A percentile compares a stretch with the other conserved stretches of the same genome.
Conservation (phyloP, 2,113 vertebrate genomes). For the Gnathonemus echidnorhynchus region DNA sequence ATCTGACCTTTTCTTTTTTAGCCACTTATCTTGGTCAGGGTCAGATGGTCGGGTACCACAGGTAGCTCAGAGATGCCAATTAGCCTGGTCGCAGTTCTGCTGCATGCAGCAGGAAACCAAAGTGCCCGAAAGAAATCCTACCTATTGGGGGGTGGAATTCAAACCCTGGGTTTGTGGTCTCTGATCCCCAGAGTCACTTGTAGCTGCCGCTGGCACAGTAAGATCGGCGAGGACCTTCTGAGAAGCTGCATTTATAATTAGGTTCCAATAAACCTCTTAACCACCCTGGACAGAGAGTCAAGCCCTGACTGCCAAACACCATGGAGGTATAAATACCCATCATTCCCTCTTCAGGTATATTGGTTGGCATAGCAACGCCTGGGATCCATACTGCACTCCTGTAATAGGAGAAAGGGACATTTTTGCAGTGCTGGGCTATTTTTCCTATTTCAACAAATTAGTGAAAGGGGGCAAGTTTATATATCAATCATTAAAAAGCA, state of each 20-base stretch:
- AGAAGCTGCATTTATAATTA: background rate
- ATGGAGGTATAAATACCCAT: background rate
- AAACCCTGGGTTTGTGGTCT: background rate
- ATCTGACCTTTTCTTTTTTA: background rate
- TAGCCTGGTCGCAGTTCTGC: background rate
- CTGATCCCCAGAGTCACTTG: background rate
- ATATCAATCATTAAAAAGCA: background rate
- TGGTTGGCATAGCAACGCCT: background rate
- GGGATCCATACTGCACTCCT: background rate
- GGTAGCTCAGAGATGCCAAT: background rate
- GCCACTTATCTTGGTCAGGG: background rate
- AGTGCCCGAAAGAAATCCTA: background rate
- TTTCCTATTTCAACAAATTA: background rate
- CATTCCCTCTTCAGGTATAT: background rate
- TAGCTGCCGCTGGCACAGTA: background rate
- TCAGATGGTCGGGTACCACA: background rate
- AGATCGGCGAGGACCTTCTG: background rate
- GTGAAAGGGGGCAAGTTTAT: background rate
- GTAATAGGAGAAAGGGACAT: background rate
- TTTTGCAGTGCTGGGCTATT: background rate
- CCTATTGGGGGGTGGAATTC: background rate
- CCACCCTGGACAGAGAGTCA: background rate
- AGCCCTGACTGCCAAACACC: background rate
- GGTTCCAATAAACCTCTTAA: background rate
- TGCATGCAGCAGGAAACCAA: background rate